Percentiles rank a stretch among this genome's conserved stretches.
Evolutionary conservation across 2,797 vertebrate species (phyloP).

Genomic region (Prionace glauca): DNA sequence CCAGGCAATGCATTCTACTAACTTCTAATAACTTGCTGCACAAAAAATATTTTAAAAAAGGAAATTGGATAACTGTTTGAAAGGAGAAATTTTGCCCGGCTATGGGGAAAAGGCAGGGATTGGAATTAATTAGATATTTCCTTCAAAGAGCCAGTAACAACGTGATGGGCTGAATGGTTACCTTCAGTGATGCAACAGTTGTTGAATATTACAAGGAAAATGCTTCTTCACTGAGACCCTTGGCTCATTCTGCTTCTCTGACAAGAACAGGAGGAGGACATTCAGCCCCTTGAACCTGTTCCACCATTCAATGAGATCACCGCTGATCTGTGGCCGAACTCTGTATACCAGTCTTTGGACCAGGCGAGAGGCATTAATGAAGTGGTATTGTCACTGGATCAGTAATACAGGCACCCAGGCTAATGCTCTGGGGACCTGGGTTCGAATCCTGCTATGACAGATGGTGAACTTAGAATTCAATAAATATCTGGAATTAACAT

Average conservation of each 20-base stretch:
- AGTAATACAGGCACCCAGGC: no score
- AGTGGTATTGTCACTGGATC: no score
- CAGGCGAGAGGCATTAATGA: no score
- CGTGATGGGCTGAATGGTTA: not conserved
- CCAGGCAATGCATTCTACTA: no score
- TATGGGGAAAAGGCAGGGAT: not conserved
- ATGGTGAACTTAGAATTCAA: no score
- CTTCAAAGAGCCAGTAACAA: not conserved
- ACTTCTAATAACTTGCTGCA: not conserved
- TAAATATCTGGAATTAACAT: no score
- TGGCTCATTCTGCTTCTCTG: not conserved
- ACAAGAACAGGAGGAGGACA: not conserved
- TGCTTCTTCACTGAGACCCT: not conserved
- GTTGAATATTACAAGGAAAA: not conserved
- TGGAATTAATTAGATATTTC: not conserved
- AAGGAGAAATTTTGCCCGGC: not conserved
- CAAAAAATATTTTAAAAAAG: not conserved
- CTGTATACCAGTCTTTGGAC: no score
- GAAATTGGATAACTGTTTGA: not conserved
- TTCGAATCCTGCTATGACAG: no score
- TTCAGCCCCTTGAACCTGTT: no score
- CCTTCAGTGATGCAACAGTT: not conserved
- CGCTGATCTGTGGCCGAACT: no score
- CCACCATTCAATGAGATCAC: no score
- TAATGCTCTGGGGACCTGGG: no score